Conservation (phyloP, 2,888 invertebrate genomes). For the Horisme vitalbata region DNA sequence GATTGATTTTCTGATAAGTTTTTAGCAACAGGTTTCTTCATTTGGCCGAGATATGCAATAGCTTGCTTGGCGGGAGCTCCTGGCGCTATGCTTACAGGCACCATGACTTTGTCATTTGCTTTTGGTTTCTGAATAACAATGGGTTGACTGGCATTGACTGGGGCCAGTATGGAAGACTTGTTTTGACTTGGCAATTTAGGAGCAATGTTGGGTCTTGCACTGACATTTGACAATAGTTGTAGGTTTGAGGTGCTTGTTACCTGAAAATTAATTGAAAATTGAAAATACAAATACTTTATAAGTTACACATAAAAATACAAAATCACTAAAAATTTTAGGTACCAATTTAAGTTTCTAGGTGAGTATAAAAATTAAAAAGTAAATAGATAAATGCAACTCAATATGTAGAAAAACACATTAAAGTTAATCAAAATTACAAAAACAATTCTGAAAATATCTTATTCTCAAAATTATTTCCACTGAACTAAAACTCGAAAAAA, state of each 20-base stretch:
- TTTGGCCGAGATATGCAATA: conserved; percentile 80
- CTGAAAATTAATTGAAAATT: conserved; percentile 42
- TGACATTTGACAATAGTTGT: conserved; percentile 71
- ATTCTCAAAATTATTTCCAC: conserved; percentile 1
- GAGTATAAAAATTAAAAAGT: too few relatives aligned
- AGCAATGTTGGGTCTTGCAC: conserved; percentile 68
- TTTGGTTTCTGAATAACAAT: conserved; percentile 83
- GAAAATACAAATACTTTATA: neutral
- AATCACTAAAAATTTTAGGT: neutral
- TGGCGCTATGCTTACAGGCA: conserved; percentile 74
- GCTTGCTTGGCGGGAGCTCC: conserved; percentile 69
- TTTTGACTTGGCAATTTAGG: conserved; percentile 63
- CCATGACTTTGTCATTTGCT: conserved; percentile 72
- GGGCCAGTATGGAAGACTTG: conserved; percentile 69
- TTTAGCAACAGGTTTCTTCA: conserved; percentile 75
- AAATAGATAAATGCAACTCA: neutral
- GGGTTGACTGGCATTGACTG: conserved; percentile 71
- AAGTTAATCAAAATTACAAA: conserved; percentile 27
- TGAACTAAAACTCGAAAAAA: neutral
- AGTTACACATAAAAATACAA: neutral
- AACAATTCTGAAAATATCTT: conserved; percentile 5
- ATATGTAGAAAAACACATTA: conserved; percentile 8
- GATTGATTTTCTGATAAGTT: conserved; percentile 68
- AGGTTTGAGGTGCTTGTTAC: conserved; percentile 70
- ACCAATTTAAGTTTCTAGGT: too few relatives aligned